These are phyloP conservation scores for Drosophila parvula DNA, from an alignment of 1,140 invertebrate genomes.

Conservation along the genomic window DNA sequence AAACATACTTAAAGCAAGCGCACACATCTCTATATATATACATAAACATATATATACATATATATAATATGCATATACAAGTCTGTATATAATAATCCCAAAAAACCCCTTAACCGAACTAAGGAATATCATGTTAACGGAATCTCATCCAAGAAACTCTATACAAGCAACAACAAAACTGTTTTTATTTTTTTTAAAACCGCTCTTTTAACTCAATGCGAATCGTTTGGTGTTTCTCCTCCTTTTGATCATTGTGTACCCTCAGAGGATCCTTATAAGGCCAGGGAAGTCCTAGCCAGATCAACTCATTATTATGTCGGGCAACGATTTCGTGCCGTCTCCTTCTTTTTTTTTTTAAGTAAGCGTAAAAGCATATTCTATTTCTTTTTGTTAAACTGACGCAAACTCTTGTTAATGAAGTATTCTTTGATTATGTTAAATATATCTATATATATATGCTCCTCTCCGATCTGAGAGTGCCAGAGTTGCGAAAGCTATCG, in stretches of 20 bases:
- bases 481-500: conserved; percentile 6
- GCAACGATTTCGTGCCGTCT: conserved; percentile 4
- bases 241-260: conserved; percentile 3
- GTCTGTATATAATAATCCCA: conserved; percentile 48
- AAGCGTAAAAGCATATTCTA: conserved; percentile 38
- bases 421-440: conserved; percentile 71
- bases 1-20: conserved; percentile 56
- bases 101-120: conserved; percentile 14
- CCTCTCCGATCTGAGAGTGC: conserved; percentile 21
- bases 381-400: conserved; percentile 73
- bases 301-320: conserved; percentile 47
- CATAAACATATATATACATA: conserved; percentile 17
- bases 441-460: conserved; percentile 30
- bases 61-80: conserved; percentile 53
- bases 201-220: conserved; percentile 45
- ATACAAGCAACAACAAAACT: conserved; percentile 17
- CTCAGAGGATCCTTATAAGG: not conserved
- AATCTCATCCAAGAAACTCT: conserved; percentile 71
- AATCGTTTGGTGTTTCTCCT: conserved; percentile 55
- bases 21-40: conserved; percentile 10
- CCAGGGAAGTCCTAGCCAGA: conserved; percentile 1
- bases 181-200: conserved; percentile 45
- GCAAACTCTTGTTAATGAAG: conserved; percentile 72
- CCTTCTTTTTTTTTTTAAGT: conserved; percentile 18
- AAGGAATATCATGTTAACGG: conserved; percentile 59